phyloP scores from a whole-genome alignment of 2,797 vertebrate genomes.

The Morus bassanus region DNA sequence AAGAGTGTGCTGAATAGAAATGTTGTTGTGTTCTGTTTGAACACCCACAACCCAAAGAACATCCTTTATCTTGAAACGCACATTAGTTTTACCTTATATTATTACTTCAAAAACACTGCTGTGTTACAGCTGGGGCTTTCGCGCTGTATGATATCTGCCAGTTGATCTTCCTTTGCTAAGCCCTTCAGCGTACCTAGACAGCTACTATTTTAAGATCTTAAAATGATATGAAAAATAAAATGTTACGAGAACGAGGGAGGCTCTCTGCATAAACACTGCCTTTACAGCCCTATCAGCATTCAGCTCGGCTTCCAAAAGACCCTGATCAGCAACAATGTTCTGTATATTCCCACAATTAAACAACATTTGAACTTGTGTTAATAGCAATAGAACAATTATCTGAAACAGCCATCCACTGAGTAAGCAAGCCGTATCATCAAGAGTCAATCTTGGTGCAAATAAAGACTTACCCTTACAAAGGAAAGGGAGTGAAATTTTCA shows the following conservation, averaged over 20 bases:
- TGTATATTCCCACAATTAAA: constrained; percentile 34
- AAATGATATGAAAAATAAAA: background rate
- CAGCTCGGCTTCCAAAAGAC: background rate
- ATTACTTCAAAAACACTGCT: background rate
- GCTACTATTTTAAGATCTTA: constrained; percentile 21
- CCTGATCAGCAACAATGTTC: background rate
- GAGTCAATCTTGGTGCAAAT: constrained; percentile 12
- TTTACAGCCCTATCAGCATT: constrained; percentile 16
- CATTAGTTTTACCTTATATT: background rate
- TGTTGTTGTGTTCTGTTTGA: constrained; percentile 44
- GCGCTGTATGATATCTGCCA: background rate
- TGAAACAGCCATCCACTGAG: background rate
- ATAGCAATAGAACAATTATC: constrained; percentile 34
- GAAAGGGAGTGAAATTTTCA: background rate
- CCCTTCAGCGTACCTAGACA: background rate
- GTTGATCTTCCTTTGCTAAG: background rate
- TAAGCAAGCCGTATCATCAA: background rate
- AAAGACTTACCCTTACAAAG: background rate
- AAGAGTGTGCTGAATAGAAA: background rate
- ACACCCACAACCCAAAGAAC: constrained; percentile 42
- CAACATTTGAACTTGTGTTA: constrained; percentile 25
- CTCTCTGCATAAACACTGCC: background rate
- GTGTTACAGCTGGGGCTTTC: background rate
- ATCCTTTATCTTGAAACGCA: background rate
- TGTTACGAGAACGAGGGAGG: background rate